Base-by-base conservation (phyloP, 2,888 invertebrate genomes). In the Himalopsyche anomala region DNA sequence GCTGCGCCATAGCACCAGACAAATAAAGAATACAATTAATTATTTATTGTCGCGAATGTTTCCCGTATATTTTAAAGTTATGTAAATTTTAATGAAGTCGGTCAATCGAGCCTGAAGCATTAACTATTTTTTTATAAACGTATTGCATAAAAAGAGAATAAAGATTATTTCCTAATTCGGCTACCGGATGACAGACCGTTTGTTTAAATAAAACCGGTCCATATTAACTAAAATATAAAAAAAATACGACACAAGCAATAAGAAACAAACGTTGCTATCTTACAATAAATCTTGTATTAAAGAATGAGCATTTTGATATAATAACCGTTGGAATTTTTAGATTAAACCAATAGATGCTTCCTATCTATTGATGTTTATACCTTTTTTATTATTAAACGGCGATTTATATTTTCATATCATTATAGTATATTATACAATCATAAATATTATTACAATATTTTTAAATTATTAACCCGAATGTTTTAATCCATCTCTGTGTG, bases 161-260 rank as follows among this genome's bases (percentile, higher is more conserved):
- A 28, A 74, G 74, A 28, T 36, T 74, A 28, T 74, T 74, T 74
- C 74, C 74, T 36, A 74, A 74, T 36, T 38, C 36, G 15, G 12
- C 74, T 74, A 74, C 74, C 74, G 74, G 74, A 74, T 74, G 74
- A 74, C 38, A 74, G 74, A 74, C 74, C 74, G 74, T 74, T 74
- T 74, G 74, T 74, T 74, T 36, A 38, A 74, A 2, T 6, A 15
- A 74, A 74, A 74, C 74, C 74, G 74, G 74, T 74, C 38, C 74
- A 38, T 74, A 74, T 74, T 74, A 74, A 38, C 12, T 36, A 36
- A 36, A 69, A 69, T 28, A 28, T 19, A 11, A 8, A 74, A 74
- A 74, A 74, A 28, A 36, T 74, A 74, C 36, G 36, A 74, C 36
- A 36, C 28, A 62, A 8, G 19, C 11, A 28, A 19, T 12, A 5